Evolutionary conservation across 2,888 invertebrate genomes (phyloP).

Genomic region (Beris chalybata): DNA sequence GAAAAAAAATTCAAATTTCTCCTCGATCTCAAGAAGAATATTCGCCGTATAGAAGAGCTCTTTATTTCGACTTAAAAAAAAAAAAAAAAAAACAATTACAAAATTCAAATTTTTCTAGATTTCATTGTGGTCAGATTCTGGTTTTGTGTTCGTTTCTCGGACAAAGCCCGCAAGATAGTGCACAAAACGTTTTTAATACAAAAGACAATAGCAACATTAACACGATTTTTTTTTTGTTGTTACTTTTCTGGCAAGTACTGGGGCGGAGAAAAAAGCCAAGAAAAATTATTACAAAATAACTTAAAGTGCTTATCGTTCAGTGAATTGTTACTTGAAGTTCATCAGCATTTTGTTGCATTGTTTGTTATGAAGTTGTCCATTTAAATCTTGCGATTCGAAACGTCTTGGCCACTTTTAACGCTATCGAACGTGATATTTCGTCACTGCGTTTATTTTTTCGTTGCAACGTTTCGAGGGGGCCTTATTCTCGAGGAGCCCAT

Average conservation of each 20-base stretch:
- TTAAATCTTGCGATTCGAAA: too few relatives aligned
- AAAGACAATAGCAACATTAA: conserved; percentile 30
- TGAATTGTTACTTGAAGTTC: conserved; percentile 28
- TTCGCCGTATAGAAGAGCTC: neutral
- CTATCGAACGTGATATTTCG: too few relatives aligned
- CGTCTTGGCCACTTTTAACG: too few relatives aligned
- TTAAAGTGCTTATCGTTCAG: conserved; percentile 29
- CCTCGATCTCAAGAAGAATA: neutral
- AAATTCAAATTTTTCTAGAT: too few relatives aligned
- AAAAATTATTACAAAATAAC: conserved; percentile 22
- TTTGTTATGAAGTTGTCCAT: neutral
- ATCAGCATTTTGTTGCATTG: conserved; percentile 13
- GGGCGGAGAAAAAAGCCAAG: neutral
- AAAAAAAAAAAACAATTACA: conserved; percentile 22
- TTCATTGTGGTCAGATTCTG: conserved; percentile 20
- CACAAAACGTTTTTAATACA: conserved; percentile 37
- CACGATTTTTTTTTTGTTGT: conserved; percentile 21
- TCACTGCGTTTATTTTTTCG: too few relatives aligned
- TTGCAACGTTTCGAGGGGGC: too few relatives aligned
- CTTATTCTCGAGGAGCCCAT: too few relatives aligned
- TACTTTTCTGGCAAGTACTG: neutral
- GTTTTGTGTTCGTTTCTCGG: conserved; percentile 8
- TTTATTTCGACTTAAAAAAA: neutral
- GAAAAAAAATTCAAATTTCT: neutral
- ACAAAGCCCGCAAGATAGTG: conserved; percentile 15